Percentiles rank a stretch among this genome's conserved stretches.
phyloP scores from a whole-genome alignment of 2,888 invertebrate species.

The Oscheius sp. region DNA sequence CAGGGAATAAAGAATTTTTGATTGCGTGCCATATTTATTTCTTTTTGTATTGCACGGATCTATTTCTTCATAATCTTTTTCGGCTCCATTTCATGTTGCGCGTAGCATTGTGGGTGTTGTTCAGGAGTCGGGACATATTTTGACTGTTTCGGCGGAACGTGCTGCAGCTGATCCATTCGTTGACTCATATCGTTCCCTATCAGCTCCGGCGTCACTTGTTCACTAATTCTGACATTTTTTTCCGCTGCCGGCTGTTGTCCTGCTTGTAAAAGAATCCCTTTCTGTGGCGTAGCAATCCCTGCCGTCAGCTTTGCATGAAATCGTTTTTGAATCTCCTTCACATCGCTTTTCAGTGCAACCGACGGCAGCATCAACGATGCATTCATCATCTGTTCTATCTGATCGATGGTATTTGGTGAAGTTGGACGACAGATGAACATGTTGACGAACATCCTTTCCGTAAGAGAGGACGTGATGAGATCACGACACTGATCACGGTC shows the following conservation, averaged over 20 bases:
- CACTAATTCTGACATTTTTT: background rate
- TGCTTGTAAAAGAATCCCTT: background rate
- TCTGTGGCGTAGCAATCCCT: background rate
- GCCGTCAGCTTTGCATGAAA: slow-evolving; percentile 6
- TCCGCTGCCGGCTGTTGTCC: background rate
- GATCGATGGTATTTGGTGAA: background rate
- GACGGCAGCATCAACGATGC: slow-evolving; percentile 6
- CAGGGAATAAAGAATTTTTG: too few relatives aligned
- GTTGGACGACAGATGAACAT: background rate
- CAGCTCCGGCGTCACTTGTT: background rate
- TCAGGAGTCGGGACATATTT: background rate
- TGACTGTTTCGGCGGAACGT: background rate
- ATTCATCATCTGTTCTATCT: slow-evolving; percentile 9
- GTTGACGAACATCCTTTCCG: background rate
- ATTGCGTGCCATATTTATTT: too few relatives aligned
- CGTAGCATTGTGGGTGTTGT: too few relatives aligned
- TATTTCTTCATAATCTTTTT: too few relatives aligned
- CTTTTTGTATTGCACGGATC: too few relatives aligned
- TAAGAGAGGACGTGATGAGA: background rate
- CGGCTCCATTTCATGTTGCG: too few relatives aligned
- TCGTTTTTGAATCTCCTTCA: background rate
- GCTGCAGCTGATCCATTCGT: background rate
- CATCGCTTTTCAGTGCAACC: background rate
- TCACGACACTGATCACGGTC: background rate
- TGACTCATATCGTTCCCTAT: slow-evolving; percentile 8